Percentiles rank a stretch among this genome's conserved stretches.
These are phyloP conservation scores for Daphoenositta chrysoptera DNA, from an alignment of 2,113 vertebrate species.

Conservation along the genomic window DNA sequence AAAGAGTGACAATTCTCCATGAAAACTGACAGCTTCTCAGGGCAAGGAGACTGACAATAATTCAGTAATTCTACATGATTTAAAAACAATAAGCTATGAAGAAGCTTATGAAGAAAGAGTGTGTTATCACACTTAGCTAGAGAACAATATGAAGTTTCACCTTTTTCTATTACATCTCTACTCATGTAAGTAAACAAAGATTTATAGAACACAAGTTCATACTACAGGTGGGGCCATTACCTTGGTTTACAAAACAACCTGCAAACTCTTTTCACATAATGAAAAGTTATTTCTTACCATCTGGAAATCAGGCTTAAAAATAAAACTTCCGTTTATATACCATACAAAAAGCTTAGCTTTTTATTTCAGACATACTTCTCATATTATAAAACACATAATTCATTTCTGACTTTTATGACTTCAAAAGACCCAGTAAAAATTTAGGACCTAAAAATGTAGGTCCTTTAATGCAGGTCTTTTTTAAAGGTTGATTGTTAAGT, in stretches of 20 bases:
- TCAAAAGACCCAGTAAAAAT: not conserved
- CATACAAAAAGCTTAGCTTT: not conserved
- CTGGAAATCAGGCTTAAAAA: not conserved
- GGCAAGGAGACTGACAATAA: not conserved
- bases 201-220: not conserved
- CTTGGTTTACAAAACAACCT: not conserved
- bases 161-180: not conserved
- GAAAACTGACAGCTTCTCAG: conserved; percentile 27
- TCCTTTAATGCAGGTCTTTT: not conserved
- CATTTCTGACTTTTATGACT: not conserved
- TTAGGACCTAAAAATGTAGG: not conserved
- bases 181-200: not conserved
- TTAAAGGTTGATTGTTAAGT: not conserved
- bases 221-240: not conserved
- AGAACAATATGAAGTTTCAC: not conserved
- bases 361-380: not conserved
- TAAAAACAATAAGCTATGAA: not conserved
- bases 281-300: not conserved
- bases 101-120: not conserved
- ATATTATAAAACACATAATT: not conserved
- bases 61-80: not conserved
- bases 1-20: not conserved
- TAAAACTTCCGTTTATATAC: not conserved
- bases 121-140: not conserved
- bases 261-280: not conserved